Base-by-base conservation (phyloP, 1,140 invertebrate genomes). In the Matsumurasca onukii region DNA sequence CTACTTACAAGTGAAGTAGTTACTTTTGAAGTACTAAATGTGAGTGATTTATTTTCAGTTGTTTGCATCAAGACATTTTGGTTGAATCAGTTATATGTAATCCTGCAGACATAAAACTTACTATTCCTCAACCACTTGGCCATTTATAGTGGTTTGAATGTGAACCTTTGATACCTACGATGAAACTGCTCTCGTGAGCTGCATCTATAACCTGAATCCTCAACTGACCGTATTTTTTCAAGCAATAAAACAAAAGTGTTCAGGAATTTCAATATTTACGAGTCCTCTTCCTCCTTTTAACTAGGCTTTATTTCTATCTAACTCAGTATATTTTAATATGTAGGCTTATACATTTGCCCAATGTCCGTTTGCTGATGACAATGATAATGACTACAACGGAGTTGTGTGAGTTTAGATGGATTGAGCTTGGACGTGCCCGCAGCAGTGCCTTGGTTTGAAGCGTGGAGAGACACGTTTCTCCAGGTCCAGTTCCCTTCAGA, bases 361-460 rank as follows among this genome's bases (percentile, higher is more conserved):
- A 12, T n/a, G 12, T 12, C n/a, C 12, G 12, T 12, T 45, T 12
- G n/a, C n/a, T 12, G 12, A 12, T 12, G 39, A 45, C n/a, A 25
- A 13, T 5, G 17, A 39, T 15, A 5, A 9, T 68, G 17, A 31
- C 12, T 69, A 67, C 9, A 24, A 25, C 20, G 3, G 39, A n/a
- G n/a, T n/a, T n/a, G n/a, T 48, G 34, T n/a, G 63, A 20, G 69
- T 68, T 63, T 52, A 73, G 71, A 71, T 52, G 66, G 69, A 29
- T n/a, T 55, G 62, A 68, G n/a, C 48, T 71, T 70, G 34, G 64
- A 62, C 31, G 64, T 70, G 62, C 91, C 91, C 72, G 84, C 85
- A 25, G 83, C 87, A 2, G 91, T 93, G 31, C 92, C 94, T n/a
- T 98, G 96, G 96, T 98, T 93, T 83, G 95, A 98, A 78, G 85